These are phyloP conservation scores for Borostomias antarcticus DNA, from an alignment of 2,797 vertebrate species.

Conservation along the genomic window DNA sequence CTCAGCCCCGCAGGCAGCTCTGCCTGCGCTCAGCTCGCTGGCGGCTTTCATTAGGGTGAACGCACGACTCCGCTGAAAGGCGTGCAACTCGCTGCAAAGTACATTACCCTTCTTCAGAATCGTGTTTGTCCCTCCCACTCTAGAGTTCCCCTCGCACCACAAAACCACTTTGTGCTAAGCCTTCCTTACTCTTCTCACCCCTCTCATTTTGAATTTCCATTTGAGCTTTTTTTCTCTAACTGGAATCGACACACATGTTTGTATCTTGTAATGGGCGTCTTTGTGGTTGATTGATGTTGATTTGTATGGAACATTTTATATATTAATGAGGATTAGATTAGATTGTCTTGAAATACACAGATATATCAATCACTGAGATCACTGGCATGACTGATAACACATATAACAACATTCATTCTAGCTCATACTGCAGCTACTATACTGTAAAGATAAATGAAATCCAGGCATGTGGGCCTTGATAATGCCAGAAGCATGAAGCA, in stretches of 20 bases:
- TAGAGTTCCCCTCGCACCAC: constrained; percentile 18
- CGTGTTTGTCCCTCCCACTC: constrained; percentile 15
- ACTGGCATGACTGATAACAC: background rate
- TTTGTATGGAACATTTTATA: background rate
- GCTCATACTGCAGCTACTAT: background rate
- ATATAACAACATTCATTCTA: background rate
- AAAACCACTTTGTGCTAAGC: background rate
- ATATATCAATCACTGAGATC: background rate
- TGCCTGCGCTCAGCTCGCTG: constrained; percentile 22
- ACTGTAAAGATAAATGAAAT: background rate
- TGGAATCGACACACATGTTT: too few species aligned
- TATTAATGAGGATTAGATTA: too few species aligned
- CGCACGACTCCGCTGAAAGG: constrained; percentile 19
- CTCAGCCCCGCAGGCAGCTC: constrained; percentile 34
- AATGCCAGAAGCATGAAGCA: background rate
- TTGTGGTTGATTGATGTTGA: constrained; percentile 5
- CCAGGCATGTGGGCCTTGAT: background rate
- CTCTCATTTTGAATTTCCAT: constrained; percentile 3
- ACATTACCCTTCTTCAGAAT: background rate
- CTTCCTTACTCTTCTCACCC: constrained; percentile 11
- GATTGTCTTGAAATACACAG: too few species aligned
- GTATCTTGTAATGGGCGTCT: constrained; percentile 3
- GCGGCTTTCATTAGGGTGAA: constrained; percentile 29
- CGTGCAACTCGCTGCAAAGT: constrained; percentile 14
- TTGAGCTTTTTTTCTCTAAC: constrained; percentile 20